Conservation (phyloP, 2,797 vertebrate genomes). For the Lacerta viridis region DNA sequence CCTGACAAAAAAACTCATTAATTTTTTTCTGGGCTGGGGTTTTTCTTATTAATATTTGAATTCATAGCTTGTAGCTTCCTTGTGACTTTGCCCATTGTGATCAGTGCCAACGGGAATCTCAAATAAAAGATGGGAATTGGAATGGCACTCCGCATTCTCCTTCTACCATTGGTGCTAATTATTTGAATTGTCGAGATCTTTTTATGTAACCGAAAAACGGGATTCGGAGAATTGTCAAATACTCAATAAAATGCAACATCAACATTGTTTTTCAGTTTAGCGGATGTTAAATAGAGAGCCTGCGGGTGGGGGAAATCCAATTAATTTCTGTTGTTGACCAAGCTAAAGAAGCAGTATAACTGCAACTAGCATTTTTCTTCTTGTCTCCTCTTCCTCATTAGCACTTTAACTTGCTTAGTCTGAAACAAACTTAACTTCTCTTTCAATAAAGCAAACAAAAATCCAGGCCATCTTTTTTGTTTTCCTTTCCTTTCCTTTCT, state of each 20-base stretch:
- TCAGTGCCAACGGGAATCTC: background rate
- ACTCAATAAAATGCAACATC: background rate
- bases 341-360: background rate
- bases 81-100: background rate
- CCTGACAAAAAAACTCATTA: background rate
- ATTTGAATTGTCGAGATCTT: constrained; percentile 22
- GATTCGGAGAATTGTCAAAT: constrained; percentile 33
- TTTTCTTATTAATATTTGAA: background rate
- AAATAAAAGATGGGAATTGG: background rate
- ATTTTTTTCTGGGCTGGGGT: background rate
- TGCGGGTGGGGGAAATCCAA: constrained; percentile 7
- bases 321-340: constrained; percentile 30
- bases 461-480: background rate
- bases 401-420: constrained; percentile 15
- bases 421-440: constrained; percentile 4
- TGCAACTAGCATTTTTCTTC: background rate
- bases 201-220: constrained; percentile 18
- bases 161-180: background rate
- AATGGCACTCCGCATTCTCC: background rate
- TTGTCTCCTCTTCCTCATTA: constrained; percentile 1
- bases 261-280: background rate
- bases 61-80: background rate
- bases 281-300: background rate
- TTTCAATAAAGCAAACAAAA: background rate
- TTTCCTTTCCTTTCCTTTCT: background rate